These are phyloP conservation scores for Oreortyx pictus DNA, from an alignment of 2,797 vertebrate genomes.

Conservation along the genomic window DNA sequence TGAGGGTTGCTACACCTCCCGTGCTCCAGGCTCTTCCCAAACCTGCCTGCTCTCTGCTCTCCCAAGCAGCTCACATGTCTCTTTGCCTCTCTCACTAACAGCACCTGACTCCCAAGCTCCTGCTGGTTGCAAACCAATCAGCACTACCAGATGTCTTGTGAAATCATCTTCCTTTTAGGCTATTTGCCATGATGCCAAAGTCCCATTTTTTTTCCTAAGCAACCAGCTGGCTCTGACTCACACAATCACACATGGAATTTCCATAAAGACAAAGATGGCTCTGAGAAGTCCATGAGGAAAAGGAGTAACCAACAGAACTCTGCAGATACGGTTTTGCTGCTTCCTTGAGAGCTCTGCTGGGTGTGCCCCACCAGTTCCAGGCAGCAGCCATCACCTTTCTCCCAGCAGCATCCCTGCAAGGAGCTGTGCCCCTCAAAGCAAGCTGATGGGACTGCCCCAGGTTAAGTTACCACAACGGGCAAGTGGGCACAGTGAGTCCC, in stretches of 20 bases:
- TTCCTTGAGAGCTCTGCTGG: neutral
- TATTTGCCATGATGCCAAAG: slow-evolving; percentile 36
- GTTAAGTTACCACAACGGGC: neutral
- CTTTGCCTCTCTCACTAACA: neutral
- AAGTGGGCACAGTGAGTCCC: neutral
- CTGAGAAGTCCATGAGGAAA: neutral
- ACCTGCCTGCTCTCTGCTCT: neutral
- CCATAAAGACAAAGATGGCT: slow-evolving; percentile 9
- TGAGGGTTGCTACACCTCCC: neutral
- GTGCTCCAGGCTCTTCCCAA: neutral
- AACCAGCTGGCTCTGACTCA: neutral
- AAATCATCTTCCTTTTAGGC: slow-evolving; percentile 54
- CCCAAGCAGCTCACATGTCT: neutral
- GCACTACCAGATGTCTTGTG: slow-evolving; percentile 34
- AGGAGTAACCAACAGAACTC: neutral
- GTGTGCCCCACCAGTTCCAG: neutral
- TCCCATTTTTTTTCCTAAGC: slow-evolving; percentile 4
- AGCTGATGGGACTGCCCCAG: neutral
- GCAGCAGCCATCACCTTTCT: neutral
- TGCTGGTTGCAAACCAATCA: slow-evolving; percentile 22
- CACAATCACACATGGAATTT: neutral
- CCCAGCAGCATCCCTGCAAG: neutral
- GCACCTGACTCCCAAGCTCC: slow-evolving; percentile 6
- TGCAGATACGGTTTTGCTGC: neutral
- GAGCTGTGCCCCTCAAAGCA: neutral